Percentiles rank a stretch among this genome's conserved stretches.
phyloP scores from a whole-genome alignment of 2,797 vertebrate genomes.

The Eidolon dupreanum region DNA sequence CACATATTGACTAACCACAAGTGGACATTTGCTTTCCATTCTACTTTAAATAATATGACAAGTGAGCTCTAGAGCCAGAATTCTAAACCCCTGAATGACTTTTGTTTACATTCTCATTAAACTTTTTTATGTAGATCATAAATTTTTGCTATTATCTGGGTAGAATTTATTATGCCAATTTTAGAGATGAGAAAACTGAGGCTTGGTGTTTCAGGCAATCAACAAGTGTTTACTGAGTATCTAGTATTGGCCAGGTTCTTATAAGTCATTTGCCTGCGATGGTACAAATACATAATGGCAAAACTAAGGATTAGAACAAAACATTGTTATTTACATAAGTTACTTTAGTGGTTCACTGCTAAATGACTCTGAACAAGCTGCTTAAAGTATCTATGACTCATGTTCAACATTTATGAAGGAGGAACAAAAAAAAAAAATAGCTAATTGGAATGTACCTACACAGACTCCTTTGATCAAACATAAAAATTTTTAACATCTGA shows the following conservation, averaged over 20 bases:
- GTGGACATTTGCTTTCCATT: background rate
- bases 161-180: background rate
- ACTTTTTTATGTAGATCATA: background rate
- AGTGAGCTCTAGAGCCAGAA: background rate
- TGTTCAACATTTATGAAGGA: background rate
- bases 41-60: background rate
- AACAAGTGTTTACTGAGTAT: background rate
- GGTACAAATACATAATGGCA: background rate
- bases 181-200: background rate
- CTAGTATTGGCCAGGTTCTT: background rate
- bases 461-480: background rate
- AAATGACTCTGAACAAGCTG: constrained; percentile 2
- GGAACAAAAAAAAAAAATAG: background rate
- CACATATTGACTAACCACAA: background rate
- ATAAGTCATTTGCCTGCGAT: background rate
- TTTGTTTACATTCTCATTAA: background rate
- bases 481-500: constrained; percentile 3
- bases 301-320: background rate
- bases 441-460: background rate
- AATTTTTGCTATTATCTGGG: background rate
- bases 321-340: background rate
- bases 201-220: background rate
- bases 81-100: background rate
- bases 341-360: background rate
- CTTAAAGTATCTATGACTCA: background rate